Evolutionary conservation across 2,797 vertebrate species (phyloP).

Genomic region (Choloepus didactylus): DNA sequence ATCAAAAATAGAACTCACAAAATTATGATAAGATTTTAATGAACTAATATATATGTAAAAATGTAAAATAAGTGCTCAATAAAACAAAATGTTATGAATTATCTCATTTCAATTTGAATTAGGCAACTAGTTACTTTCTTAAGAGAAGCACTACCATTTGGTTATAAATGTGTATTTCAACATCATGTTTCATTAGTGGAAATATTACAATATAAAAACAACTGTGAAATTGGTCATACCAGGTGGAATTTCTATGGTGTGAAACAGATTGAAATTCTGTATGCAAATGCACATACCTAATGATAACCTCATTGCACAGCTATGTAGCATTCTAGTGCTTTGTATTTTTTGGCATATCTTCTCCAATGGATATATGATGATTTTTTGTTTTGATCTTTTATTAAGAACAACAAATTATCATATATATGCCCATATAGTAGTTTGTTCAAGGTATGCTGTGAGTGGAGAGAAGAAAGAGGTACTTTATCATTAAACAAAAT

Average conservation of each 20-base stretch:
- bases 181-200: not conserved
- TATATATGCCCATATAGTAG: not conserved
- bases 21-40: not conserved
- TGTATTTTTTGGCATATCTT: not conserved
- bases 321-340: not conserved
- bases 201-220: not conserved
- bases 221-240: not conserved
- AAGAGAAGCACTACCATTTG: not conserved
- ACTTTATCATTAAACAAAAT: slow-evolving; percentile 51
- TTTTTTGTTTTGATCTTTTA: not conserved
- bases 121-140: not conserved
- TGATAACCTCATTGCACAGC: not conserved
- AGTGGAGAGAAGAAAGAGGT: not conserved
- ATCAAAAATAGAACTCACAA: not conserved
- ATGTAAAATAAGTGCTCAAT: not conserved
- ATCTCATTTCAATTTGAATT: slow-evolving; percentile 39
- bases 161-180: not conserved
- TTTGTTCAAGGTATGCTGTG: not conserved
- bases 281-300: not conserved
- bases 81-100: not conserved
- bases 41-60: not conserved
- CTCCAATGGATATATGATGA: not conserved
- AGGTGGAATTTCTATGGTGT: not conserved
- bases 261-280: not conserved
- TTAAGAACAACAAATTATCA: not conserved